phyloP scores from a whole-genome alignment of 2,113 vertebrate genomes.

The Gallinago undulata region DNA sequence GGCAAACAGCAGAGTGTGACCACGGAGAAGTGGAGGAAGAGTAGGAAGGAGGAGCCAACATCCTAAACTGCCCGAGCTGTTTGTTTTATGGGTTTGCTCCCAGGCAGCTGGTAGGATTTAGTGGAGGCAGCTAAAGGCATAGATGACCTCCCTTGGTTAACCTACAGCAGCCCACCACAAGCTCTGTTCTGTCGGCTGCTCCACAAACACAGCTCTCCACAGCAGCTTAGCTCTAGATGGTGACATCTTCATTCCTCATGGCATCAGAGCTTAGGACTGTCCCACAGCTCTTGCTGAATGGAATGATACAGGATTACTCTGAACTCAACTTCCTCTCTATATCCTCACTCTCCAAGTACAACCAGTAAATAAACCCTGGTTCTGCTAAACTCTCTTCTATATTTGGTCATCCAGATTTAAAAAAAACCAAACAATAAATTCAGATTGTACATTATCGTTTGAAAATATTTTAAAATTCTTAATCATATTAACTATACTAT shows the following conservation, averaged over 20 bases:
- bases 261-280: background rate
- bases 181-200: rapidly evolving
- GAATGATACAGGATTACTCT: background rate
- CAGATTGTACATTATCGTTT: too few species aligned
- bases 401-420: background rate
- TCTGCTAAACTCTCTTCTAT: background rate
- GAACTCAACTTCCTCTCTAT: background rate
- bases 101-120: background rate
- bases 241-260: background rate
- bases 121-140: background rate
- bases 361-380: background rate
- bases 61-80: background rate
- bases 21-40: background rate
- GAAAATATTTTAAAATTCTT: background rate
- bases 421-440: background rate
- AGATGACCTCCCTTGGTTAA: background rate
- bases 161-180: rapidly evolving
- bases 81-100: rapidly evolving
- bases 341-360: background rate
- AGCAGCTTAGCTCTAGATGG: background rate
- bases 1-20: background rate
- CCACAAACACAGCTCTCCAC: background rate
- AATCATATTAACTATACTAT: background rate
- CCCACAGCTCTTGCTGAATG: background rate
- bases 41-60: background rate